Base-by-base conservation (phyloP, 1,140 invertebrate species). In the Scaptomyza montana region DNA sequence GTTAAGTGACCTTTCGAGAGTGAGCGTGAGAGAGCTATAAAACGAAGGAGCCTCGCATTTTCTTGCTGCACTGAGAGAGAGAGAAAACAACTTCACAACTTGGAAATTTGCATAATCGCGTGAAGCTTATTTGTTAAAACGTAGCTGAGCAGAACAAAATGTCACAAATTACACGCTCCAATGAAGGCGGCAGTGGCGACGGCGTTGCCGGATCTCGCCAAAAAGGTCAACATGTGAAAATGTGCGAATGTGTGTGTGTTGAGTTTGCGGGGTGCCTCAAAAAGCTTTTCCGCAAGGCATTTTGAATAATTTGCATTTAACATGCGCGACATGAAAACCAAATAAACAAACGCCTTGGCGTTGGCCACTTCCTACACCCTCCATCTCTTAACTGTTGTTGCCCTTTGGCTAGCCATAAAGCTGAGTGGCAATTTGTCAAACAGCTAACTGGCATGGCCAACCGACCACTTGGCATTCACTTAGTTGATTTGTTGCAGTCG, bases 301-400 rank as follows among this genome's bases (percentile, higher is more conserved):
- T 76, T 73, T 86, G 82, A 86, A 87, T 86, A 86, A 86, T 86
- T 86, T 86, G 78, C 78, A 87, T 81, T 86, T 87, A 86, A 86
- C 82, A 86, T 86, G 82, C 82, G 82, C 82, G 82, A 86, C 82
- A 86, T 86, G 82, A 86, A 87, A 86, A 63, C 46, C 82, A 78
- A 86, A 86, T 86, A 86, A 81, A 86, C 82, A 86, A 86, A 87
- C 62, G 75, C 78, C 80, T 78, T 81, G 59, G 45, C 53, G 41
- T 41, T 39, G 54, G 21, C n/a, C 55, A 19, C 21, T 25, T 25
- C 2, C 21, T 25, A 25, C 13, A 16, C 43, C 13, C 54, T 25
- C 62, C 41, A 47, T 25, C 9, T 19, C 33, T 36, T 9, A 1
- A 3, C 33, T 4, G 39, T 6, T n/a, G 39, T 43, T 43, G 39